Base-by-base conservation (phyloP, 2,113 vertebrate species). In the Stigmatopora argus region DNA sequence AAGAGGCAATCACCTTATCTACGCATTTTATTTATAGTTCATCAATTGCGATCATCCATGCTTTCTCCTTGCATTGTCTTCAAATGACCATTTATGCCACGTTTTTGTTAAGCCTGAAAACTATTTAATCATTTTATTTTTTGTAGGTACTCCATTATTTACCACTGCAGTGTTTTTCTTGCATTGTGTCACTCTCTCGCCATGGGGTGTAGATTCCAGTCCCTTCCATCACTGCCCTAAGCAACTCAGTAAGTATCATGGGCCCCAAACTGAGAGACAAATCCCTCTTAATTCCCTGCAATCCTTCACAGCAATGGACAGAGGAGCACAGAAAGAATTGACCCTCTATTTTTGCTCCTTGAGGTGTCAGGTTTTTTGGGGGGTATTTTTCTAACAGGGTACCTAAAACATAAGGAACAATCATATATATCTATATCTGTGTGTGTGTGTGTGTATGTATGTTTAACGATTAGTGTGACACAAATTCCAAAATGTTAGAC, bases 241-340 rank as follows among this genome's bases (percentile, higher is more conserved):
- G 70, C 52, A 47, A 34, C 34, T 69, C 69, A 41, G 66, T 74
- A 78, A 78, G 79, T 73, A 70, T 66, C 71, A 45, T 0, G 55
- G 41, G 15, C 56, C 53, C 73, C 73, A 38, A 31, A 52, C 77
- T 46, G 79, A 48, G 72, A 51, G 58, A 72, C 56, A 55, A 76
- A 78, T 84, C 78, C 49, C 31, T 77, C 59, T 56, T 84, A 76
- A 80, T 71, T 77, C 71, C 78, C 73, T 65, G 57, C 66, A 74
- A 71, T 77, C 72, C 66, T 62, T 38, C 64, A 69, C 76, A 64
- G 64, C 66, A 10, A 48, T 55, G 60, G 63, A 71, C 44, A 75
- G 72, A 75, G 38, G 66, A 15, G 64, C 63, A 66, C 6, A 48
- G 64, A 49, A 41, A 64, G 63, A 78, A 77, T 49, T 73, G 71